Conservation (phyloP, 2,113 vertebrate species). For the Vulpes vulpes region DNA sequence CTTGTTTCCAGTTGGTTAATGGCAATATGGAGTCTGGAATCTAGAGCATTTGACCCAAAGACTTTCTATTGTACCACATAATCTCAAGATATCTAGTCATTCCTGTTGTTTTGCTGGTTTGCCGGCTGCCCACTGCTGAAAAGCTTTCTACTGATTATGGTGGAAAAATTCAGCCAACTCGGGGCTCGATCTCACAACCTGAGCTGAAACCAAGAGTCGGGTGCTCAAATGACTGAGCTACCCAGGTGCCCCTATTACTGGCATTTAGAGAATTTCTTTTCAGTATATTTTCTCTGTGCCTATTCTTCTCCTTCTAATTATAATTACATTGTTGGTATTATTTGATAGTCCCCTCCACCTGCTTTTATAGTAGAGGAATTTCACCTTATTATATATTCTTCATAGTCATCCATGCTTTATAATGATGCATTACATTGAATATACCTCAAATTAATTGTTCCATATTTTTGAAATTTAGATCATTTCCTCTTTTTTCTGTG, state of each 20-base stretch:
- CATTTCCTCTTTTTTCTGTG: neutral
- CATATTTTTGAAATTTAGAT: conserved; percentile 45
- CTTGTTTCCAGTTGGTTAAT: neutral
- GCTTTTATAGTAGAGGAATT: neutral
- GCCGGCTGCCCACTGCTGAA: neutral
- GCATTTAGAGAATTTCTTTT: neutral
- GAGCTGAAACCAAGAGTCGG: neutral
- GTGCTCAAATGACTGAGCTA: neutral
- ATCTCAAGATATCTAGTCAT: neutral
- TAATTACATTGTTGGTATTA: neutral
- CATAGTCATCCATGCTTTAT: neutral
- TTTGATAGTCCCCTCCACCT: neutral
- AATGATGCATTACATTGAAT: neutral
- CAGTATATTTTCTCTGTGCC: neutral
- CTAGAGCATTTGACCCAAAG: neutral
- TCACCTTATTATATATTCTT: neutral
- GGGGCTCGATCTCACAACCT: neutral
- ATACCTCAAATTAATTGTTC: neutral
- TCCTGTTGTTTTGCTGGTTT: neutral
- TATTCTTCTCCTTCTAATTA: neutral
- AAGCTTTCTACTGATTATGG: neutral
- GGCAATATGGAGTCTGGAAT: neutral
- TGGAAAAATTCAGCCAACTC: neutral
- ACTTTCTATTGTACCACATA: neutral
- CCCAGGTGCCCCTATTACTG: neutral